Conservation (phyloP, 1,140 invertebrate genomes). For the Drosophila sp. region DNA sequence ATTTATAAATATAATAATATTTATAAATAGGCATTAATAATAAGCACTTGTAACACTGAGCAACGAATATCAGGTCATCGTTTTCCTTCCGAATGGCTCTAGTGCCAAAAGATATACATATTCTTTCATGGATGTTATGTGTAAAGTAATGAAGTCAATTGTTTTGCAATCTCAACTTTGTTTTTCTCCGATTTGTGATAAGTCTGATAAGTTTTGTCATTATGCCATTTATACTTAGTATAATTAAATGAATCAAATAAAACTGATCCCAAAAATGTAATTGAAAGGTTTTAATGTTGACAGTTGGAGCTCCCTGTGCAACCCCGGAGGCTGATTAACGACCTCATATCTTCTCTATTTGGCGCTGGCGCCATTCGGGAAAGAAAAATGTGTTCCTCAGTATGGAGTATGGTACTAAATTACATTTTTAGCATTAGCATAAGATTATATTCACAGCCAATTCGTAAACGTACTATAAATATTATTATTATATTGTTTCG, state of each 20-base stretch:
- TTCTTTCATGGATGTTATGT: not conserved
- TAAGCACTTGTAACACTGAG: slow-evolving; percentile 38
- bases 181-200: slow-evolving; percentile 1
- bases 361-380: slow-evolving; percentile 39
- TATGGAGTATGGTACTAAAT: slow-evolving; percentile 23
- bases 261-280: not conserved
- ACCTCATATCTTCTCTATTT: slow-evolving; percentile 10
- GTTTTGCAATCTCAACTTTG: not conserved
- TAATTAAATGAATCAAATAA: not conserved
- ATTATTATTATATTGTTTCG: slow-evolving; percentile 32
- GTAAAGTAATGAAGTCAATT: not conserved
- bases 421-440: slow-evolving; percentile 51
- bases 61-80: slow-evolving; percentile 10
- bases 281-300: not conserved
- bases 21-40: not conserved
- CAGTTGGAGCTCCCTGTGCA: not conserved
- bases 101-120: not conserved
- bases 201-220: slow-evolving; percentile 7
- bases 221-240: not conserved
- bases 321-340: too few relatives aligned
- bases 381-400: slow-evolving; percentile 12
- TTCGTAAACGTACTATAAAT: slow-evolving; percentile 52
- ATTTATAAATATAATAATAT: not conserved
- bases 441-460: slow-evolving; percentile 72
- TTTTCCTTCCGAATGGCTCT: slow-evolving; percentile 3